Evolutionary conservation across 2,888 invertebrate genomes (phyloP).

Genomic region (Apotomis capreana): DNA sequence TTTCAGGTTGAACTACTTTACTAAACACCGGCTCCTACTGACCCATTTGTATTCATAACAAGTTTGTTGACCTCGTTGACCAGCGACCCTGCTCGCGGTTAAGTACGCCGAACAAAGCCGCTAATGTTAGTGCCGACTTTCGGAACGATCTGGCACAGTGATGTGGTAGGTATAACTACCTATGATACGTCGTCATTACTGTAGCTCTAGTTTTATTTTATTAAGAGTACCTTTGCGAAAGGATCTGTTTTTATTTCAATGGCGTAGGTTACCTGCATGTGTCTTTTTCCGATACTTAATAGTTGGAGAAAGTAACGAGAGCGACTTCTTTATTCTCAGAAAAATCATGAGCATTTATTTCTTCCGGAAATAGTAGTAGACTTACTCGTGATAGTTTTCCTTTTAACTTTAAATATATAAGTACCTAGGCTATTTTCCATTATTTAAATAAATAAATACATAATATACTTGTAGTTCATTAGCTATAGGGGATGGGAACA

Average conservation of each 20-base stretch:
- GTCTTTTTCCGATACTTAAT: no score
- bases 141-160: slow-evolving; percentile 32
- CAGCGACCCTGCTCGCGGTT: slow-evolving; percentile 60
- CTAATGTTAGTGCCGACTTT: slow-evolving; percentile 44
- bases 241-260: background rate
- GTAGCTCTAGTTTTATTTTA: background rate
- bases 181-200: background rate
- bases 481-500: no score
- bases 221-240: background rate
- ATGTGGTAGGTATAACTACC: slow-evolving; percentile 1
- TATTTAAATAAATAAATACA: no score
- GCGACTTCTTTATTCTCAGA: no score
- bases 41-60: slow-evolving; percentile 60
- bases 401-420: no score
- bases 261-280: no score
- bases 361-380: no score
- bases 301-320: no score
- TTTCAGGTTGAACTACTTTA: slow-evolving; percentile 39
- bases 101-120: slow-evolving; percentile 54
- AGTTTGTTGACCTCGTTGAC: slow-evolving; percentile 70
- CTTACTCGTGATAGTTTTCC: no score
- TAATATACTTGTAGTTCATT: no score
- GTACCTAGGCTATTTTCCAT: no score
- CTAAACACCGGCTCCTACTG: slow-evolving; percentile 49
- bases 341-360: no score